Evolutionary conservation across 2,888 invertebrate species (phyloP).

Genomic region (Leptopilina drosophilae): DNA sequence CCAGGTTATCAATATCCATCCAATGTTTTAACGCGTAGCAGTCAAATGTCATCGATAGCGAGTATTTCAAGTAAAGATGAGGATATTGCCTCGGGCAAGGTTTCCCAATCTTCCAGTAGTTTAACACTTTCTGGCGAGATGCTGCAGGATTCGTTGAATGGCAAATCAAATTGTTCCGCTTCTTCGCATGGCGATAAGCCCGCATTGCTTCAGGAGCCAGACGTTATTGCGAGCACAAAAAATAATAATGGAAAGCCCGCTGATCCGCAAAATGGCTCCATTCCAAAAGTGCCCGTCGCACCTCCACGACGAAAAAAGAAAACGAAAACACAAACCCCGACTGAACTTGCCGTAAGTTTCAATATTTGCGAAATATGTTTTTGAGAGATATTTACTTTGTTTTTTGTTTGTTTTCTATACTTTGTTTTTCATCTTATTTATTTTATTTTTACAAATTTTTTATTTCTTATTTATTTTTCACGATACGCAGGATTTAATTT

Average conservation of each 20-base stretch:
- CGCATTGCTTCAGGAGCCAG: conserved; percentile 86
- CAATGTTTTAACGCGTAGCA: conserved; percentile 65
- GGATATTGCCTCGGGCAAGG: conserved; percentile 72
- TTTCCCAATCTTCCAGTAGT: conserved; percentile 73
- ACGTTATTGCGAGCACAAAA: conserved; percentile 95
- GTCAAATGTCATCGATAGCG: conserved; percentile 70
- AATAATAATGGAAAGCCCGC: conserved; percentile 70
- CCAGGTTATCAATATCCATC: conserved; percentile 63
- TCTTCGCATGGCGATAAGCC: conserved; percentile 64
- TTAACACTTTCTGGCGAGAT: conserved; percentile 72
- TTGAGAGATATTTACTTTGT: background rate
- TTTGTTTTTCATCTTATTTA: background rate
- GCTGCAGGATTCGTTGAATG: conserved; percentile 65
- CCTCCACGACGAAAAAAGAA: conserved; percentile 90
- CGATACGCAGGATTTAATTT: too few relatives aligned
- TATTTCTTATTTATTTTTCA: too few relatives aligned
- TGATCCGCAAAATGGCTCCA: conserved; percentile 66
- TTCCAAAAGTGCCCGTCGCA: conserved; percentile 80
- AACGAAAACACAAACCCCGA: conserved; percentile 76
- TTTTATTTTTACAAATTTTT: conserved; percentile 22
- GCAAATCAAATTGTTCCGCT: conserved; percentile 64
- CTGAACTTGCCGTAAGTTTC: conserved; percentile 73
- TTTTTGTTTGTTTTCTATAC: conserved; percentile 30
- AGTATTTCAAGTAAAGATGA: conserved; percentile 74
- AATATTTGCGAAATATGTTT: too few relatives aligned